Evolutionary conservation across 2,888 invertebrate genomes (phyloP), one percentile per base, ranked within the genome.

Genomic region (Ichneumoninae sp.): DNA sequence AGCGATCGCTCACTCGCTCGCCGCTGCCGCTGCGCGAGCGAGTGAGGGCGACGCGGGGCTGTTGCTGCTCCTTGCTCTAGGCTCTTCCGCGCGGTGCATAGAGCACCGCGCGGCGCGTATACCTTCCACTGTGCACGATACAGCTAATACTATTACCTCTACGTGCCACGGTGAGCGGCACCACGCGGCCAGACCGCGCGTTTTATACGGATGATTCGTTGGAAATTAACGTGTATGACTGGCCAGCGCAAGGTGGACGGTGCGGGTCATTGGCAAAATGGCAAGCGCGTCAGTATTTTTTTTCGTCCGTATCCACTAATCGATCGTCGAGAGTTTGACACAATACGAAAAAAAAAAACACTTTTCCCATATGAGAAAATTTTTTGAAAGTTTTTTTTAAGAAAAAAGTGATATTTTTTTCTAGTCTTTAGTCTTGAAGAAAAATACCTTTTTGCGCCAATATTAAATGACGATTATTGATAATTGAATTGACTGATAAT

Each of bases 41-140:
- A 80, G 77, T 54, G 78, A 30, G 66, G 50, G 33, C 50, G 50
- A 40, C 36, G 62, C 47, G 44, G 62, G 16, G 47, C 47, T 40
- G 47, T 30, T n/a, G 57, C 62, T n/a, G 62, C 44, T 50, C 47
- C 36, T 47, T 74, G 69, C 70, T 62, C 40, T 75, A 81, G 62
- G 75, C 75, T 81, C 80, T 80, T 84, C 84, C 81, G 81, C 74
- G n/a, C n/a, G n/a, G n/a, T n/a, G n/a, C n/a, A n/a, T n/a, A n/a
- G n/a, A n/a, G 80, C 80, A 83, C 72, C 77, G 62, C 52, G 60
- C 47, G 72, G 44, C 74, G 62, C 65, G 71, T 50, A 47, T 72
- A 79, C 74, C 44, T 83, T 83, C 79, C 75, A 75, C 62, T 10
- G 40, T 22, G 50, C 16, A 26, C 36, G 44, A 47, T 71, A 77